Base-by-base conservation (phyloP, 2,888 invertebrate genomes). In the Hirtodrosophila cameraria region DNA sequence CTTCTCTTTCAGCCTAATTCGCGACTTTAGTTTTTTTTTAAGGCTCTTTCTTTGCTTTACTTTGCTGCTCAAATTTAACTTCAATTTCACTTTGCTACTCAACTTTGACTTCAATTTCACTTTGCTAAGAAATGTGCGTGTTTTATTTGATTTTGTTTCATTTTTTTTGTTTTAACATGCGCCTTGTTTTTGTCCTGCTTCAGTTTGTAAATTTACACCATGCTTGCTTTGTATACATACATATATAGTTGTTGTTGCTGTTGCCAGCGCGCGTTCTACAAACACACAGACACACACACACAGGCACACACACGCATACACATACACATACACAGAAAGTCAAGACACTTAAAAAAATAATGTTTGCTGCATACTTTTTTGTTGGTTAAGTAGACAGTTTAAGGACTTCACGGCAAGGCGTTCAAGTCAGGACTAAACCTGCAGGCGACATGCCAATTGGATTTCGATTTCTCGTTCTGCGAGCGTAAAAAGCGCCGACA, bases 381-480 rank as follows among this genome's bases (percentile, higher is more conserved):
- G n/a, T n/a, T n/a, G n/a, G n/a, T n/a, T 55, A 27, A 30, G 64
- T 54, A 60, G 50, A 15, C 61, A 42, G 50, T 41, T 61, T 12
- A 59, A 76, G 71, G 73, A 88, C 88, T 77, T 79, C 75, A 66
- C 73, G 65, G 69, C 54, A 75, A 66, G 77, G 79, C 85, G 83
- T 82, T 57, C 77, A 69, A 86, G 69, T 66, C 69, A 82, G 87
- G 77, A 86, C 85, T 86, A 69, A 78, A 69, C 48, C 57, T 49
- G 30, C 58, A 60, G 41, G 53, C 64, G 48, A 71, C 38, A 65
- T 46, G 41, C 38, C 57, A 65, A 64, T 68, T 64, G 31, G 25
- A 50, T 69, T 72, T 54, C 46, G 35, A 60, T 48, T 60, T 48
- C 52, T 39, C 27, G 25, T 36, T 42, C 59, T 55, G n/a, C 39